Percentiles rank a stretch among this genome's conserved stretches.
These are phyloP conservation scores for Cyanoderma ruficeps DNA, from an alignment of 2,113 vertebrate species.

Conservation along the genomic window DNA sequence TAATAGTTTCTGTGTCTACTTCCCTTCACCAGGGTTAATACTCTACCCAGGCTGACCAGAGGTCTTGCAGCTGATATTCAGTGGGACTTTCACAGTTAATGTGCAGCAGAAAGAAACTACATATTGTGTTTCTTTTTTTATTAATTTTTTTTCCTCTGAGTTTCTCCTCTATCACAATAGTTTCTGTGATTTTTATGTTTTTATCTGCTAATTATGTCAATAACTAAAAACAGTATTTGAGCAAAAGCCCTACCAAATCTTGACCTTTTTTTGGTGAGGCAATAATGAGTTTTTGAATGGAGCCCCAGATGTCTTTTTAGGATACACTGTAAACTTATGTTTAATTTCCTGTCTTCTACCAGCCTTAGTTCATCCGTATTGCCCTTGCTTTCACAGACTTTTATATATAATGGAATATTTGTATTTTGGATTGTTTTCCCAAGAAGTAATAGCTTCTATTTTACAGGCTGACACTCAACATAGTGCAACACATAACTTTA, in stretches of 20 bases:
- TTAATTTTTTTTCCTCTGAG: background rate
- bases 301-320: slow-evolving; percentile 3
- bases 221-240: slow-evolving; percentile 18
- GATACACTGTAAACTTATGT: slow-evolving; percentile 25
- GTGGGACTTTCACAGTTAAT: background rate
- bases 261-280: background rate
- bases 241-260: background rate
- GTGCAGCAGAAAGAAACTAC: background rate
- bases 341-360: slow-evolving; percentile 54
- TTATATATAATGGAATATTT: background rate
- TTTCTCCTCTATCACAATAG: background rate
- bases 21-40: background rate
- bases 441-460: background rate
- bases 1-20: background rate
- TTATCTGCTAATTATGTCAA: slow-evolving; percentile 11
- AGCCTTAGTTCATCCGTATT: background rate
- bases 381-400: background rate
- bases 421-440: background rate
- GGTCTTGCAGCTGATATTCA: background rate
- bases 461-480: slow-evolving; percentile 9
- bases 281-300: background rate
- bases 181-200: background rate
- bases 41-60: background rate
- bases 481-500: background rate
- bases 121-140: background rate